Evolutionary conservation across 2,888 invertebrate genomes (phyloP).

Genomic region (Tiliacea citrago): DNA sequence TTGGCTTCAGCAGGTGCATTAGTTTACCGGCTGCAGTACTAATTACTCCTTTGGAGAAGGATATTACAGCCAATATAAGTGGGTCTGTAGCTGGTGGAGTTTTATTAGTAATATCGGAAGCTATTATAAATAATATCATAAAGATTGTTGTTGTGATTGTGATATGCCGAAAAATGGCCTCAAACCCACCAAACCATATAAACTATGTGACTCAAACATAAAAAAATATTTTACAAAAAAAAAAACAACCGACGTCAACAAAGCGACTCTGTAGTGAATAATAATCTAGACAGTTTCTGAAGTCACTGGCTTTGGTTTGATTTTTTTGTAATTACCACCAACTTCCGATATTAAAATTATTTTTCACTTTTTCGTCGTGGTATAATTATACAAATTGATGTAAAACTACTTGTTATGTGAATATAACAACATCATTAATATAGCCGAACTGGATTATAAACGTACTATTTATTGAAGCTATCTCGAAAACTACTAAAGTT

Average conservation of each 20-base stretch:
- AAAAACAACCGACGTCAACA: neutral
- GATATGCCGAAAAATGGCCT: neutral
- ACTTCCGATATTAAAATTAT: neutral
- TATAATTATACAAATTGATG: neutral
- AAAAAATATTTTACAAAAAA: neutral
- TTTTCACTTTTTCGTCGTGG: neutral
- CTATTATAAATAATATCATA: neutral
- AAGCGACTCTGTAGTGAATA: neutral
- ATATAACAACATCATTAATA: neutral
- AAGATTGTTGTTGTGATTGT: neutral
- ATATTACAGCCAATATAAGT: constrained; percentile 39
- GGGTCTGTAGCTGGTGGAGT: constrained; percentile 5
- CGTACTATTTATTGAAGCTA: neutral
- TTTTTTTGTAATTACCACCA: neutral
- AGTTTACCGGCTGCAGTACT: constrained; percentile 40
- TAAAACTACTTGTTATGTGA: neutral
- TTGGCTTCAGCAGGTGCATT: constrained; percentile 43
- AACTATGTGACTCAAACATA: neutral
- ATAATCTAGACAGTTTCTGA: neutral
- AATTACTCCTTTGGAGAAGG: constrained; percentile 50
- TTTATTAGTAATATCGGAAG: constrained; percentile 12
- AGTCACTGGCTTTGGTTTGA: neutral
- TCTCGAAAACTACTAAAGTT: neutral
- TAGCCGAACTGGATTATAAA: neutral
- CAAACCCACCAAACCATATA: too few relatives aligned